Evolutionary conservation across 2,888 invertebrate genomes (phyloP).

Genomic region (Tipula confusa): DNA sequence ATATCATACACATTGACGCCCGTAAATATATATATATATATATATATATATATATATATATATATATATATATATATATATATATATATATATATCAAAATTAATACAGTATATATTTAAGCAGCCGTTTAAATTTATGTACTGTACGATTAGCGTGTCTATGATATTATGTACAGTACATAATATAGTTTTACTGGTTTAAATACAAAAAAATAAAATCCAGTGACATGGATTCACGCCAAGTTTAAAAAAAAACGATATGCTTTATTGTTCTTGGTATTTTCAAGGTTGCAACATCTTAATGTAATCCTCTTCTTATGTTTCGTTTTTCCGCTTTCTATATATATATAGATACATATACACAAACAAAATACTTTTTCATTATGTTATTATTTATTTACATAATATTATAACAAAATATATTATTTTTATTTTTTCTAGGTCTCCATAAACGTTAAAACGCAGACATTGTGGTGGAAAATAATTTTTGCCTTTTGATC

Average conservation of each 20-base stretch:
- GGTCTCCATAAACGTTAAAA: not conserved
- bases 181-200: not conserved
- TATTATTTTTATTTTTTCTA: not conserved
- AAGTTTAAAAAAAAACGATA: not conserved
- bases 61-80: no score
- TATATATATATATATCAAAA: no score
- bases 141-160: not conserved
- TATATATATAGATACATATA: not conserved
- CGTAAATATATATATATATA: not conserved
- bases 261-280: not conserved
- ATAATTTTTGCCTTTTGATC: not conserved
- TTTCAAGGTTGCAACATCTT: not conserved
- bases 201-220: not conserved
- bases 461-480: not conserved
- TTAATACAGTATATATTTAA: not conserved
- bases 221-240: not conserved
- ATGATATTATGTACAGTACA: no score
- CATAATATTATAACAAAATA: not conserved
- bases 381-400: not conserved
- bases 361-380: not conserved
- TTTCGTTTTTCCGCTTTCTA: not conserved
- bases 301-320: not conserved
- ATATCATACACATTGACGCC: not conserved
- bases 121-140: not conserved
- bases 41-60: no score